phyloP scores from a whole-genome alignment of 2,888 invertebrate species.

The Tortricodes alternella region DNA sequence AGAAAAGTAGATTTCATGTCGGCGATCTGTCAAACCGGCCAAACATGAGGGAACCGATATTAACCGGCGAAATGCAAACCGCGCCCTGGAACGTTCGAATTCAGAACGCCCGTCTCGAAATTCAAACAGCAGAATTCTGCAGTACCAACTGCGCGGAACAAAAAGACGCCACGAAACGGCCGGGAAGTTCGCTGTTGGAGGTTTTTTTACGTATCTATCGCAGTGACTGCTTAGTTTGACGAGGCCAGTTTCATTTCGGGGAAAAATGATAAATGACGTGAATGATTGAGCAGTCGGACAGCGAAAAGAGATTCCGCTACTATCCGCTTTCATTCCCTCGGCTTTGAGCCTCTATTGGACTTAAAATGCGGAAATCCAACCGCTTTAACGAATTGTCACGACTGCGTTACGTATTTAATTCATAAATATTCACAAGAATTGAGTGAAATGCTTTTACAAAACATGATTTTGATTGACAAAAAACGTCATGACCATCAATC shows the following conservation, averaged over 20 bases:
- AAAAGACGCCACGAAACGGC: conserved; percentile 73
- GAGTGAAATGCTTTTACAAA: conserved; percentile 66
- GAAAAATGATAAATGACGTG: conserved; percentile 76
- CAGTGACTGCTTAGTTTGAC: conserved; percentile 66
- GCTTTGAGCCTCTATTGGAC: conserved; percentile 51
- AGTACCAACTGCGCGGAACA: conserved; percentile 66
- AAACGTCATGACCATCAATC: conserved; percentile 71
- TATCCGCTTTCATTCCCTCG: conserved; percentile 54
- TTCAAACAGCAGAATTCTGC: conserved; percentile 54
- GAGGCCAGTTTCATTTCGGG: conserved; percentile 68
- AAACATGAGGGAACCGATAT: conserved; percentile 60
- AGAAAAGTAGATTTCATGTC: conserved; percentile 75
- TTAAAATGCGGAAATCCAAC: conserved; percentile 61
- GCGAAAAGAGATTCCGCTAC: conserved; percentile 63
- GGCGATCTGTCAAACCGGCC: conserved; percentile 81
- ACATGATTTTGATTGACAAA: conserved; percentile 69
- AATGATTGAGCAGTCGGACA: conserved; percentile 76
- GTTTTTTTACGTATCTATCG: conserved; percentile 73
- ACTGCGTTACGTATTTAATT: conserved; percentile 53
- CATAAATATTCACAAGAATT: conserved; percentile 76
- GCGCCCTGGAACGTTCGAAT: conserved; percentile 43
- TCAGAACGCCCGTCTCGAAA: conserved; percentile 48
- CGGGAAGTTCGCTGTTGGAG: conserved; percentile 46
- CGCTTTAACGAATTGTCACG: conserved; percentile 62
- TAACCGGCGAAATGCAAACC: conserved; percentile 61